phyloP scores from a whole-genome alignment of 2,888 invertebrate genomes.

The Lysandra bellargus region DNA sequence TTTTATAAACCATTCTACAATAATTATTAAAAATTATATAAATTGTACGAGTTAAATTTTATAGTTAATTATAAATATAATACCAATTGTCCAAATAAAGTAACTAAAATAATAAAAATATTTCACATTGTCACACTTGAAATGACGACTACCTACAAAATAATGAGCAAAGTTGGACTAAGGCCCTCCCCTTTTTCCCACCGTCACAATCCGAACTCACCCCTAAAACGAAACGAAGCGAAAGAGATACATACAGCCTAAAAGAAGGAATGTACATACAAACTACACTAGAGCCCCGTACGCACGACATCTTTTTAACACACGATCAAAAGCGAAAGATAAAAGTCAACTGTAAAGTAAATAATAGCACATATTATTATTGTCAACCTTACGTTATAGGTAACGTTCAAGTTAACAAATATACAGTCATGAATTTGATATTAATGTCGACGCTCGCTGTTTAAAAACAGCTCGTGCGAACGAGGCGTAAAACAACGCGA shows the following conservation, averaged over 20 bases:
- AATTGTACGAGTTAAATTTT: slow-evolving; percentile 15
- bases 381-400: neutral
- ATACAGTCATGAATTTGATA: neutral
- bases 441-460: neutral
- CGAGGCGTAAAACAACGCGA: neutral
- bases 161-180: slow-evolving; percentile 19
- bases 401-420: neutral
- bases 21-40: slow-evolving; percentile 9
- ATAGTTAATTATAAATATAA: slow-evolving; percentile 23
- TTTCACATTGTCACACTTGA: slow-evolving; percentile 6
- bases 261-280: slow-evolving; percentile 22
- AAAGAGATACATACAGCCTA: slow-evolving; percentile 20
- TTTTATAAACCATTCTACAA: slow-evolving; percentile 27
- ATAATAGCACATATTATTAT: neutral
- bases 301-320: neutral
- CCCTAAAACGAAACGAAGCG: neutral
- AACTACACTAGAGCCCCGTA: neutral
- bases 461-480: neutral
- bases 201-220: neutral
- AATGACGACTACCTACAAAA: slow-evolving; percentile 19
- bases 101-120: slow-evolving; percentile 17
- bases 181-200: neutral
- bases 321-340: neutral
- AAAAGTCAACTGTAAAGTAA: neutral
- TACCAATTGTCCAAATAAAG: slow-evolving; percentile 27